A percentile compares a stretch with the other conserved stretches of the same genome.
Conservation (phyloP, 2,797 vertebrate genomes). For the Peromyscus nudipes region DNA sequence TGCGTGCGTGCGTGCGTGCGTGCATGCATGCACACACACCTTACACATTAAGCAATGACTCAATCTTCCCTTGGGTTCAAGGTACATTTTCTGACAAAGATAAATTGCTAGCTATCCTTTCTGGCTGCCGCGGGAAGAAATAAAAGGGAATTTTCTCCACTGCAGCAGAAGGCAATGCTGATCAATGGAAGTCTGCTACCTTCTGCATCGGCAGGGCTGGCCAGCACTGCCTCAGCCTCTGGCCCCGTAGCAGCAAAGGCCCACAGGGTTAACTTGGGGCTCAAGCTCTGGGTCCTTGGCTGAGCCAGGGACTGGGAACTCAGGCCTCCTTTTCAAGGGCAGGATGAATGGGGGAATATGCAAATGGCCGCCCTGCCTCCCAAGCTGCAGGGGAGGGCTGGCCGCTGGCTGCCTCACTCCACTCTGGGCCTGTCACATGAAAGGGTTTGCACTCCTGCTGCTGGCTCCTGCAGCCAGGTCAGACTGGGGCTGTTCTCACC, state of each 20-base stretch:
- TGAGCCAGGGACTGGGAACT: conserved; percentile 84
- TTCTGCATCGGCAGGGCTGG: neutral
- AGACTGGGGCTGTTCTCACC: conserved; percentile 85
- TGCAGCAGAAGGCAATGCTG: neutral
- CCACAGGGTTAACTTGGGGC: conserved; percentile 82
- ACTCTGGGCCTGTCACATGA: conserved; percentile 91
- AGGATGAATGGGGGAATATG: conserved; percentile 89
- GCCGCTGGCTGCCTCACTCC: conserved; percentile 92
- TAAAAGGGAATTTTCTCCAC: neutral
- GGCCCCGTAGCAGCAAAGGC: neutral
- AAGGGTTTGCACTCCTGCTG: conserved; percentile 80
- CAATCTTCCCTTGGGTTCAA: conserved; percentile 41
- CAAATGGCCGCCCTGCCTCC: conserved; percentile 88
- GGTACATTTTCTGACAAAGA: conserved; percentile 37
- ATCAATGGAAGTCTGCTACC: neutral
- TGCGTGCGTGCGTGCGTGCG: neutral
- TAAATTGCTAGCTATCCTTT: neutral
- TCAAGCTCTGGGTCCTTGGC: conserved; percentile 78
- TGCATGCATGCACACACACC: no score
- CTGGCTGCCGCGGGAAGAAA: conserved; percentile 45
- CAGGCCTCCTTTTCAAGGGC: conserved; percentile 87
- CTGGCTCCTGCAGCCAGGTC: conserved; percentile 76
- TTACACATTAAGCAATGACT: conserved; percentile 11
- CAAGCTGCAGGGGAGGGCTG: conserved; percentile 88
- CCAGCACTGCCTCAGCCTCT: neutral